Evolutionary conservation across 2,888 invertebrate species (phyloP), one percentile per base, ranked within the genome.

Genomic region (Epicampocera succincta): DNA sequence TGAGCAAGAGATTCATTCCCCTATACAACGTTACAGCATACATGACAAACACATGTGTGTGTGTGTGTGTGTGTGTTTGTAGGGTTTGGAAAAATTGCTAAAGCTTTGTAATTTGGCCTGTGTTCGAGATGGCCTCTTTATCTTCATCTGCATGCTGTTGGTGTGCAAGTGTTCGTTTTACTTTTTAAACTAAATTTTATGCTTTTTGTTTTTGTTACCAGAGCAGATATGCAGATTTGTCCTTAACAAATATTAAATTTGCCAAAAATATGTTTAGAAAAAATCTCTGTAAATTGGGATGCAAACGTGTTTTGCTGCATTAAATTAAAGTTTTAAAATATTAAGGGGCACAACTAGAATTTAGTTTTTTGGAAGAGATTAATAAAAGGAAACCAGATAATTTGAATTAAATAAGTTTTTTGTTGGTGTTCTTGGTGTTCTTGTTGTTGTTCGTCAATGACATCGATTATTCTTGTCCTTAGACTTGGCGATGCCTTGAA

Each of bases 211-310:
- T n/a, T n/a, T n/a, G n/a, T n/a, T n/a, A 61, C 29, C 60, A 58
- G 38, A 73, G 60, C 38, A 40, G 68, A 46, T 54, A 46, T 33
- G 63, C 17, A 48, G 74, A 73, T 80, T 74, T 74, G 73, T 73
- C 42, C 68, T 74, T 63, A 74, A 33, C 48, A 80, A 74, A 74
- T 63, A 68, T 58, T 50, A 63, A 74, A 66, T 68, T 48, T 54
- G 15, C 11, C n/a, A 40, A 42, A 72, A 60, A 21, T 60, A 60
- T 3, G 54, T 17, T 46, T 17, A 40, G 3, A 48, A 1, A 44
- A 19, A 19, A 25, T 33, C 17, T 60, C 48, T 13, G 13, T 11
- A 15, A 50, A 21, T 13, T 21, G 13, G 3, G 21, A 21, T 50
- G 50, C 25, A 50, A 50, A 21, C 9, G 1, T n/a, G 21, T 42